Percentiles rank a stretch among this genome's conserved stretches.
Conservation (phyloP, 2,797 vertebrate species). For the Myotis pilosus region DNA sequence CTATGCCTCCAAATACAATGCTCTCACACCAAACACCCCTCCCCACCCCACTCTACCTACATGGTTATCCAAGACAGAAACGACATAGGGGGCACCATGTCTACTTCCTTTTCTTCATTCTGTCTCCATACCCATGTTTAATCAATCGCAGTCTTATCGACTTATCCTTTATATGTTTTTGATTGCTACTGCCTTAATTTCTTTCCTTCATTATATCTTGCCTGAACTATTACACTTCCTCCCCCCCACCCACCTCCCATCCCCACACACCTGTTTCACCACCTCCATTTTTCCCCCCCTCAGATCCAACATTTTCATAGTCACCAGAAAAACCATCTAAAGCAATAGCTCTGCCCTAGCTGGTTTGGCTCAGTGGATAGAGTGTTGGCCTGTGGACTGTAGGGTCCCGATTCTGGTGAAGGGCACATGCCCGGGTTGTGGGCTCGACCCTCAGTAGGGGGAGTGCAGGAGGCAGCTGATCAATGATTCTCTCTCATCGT, state of each 20-base stretch:
- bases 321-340: background rate
- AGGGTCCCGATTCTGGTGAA: too few relatives aligned
- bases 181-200: background rate
- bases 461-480: too few relatives aligned
- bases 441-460: too few relatives aligned
- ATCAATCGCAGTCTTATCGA: background rate
- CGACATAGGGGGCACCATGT: accelerated
- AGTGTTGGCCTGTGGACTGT: too few relatives aligned
- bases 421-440: too few relatives aligned
- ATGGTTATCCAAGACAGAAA: background rate
- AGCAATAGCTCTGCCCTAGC: background rate
- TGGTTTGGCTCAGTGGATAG: too few relatives aligned
- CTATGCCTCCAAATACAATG: background rate
- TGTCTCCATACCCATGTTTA: background rate
- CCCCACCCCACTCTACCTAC: background rate
- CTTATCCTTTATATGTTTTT: background rate
- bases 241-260: accelerated
- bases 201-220: background rate
- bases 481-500: too few relatives aligned
- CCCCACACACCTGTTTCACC: background rate
- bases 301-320: background rate
- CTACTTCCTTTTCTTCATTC: background rate
- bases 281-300: background rate
- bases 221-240: background rate
- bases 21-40: background rate